Conservation (phyloP, 2,797 vertebrate species). For the Neoniphon sammara region DNA sequence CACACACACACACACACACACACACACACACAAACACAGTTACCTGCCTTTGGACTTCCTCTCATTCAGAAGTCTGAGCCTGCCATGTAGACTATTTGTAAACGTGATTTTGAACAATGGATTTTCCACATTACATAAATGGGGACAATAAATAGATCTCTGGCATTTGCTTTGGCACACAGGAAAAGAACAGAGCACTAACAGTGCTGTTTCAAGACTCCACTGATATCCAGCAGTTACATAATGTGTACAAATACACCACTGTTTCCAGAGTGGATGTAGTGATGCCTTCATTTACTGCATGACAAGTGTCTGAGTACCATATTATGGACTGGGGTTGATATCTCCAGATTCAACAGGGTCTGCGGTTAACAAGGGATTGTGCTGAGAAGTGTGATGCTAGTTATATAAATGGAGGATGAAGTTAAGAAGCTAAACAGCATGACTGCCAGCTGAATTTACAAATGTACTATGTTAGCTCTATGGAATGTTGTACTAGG, state of each 20-base stretch:
- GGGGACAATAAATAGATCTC: slow-evolving; percentile 54
- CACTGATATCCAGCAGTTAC: slow-evolving; percentile 3
- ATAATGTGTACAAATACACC: not conserved
- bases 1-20: not conserved
- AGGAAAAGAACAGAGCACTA: slow-evolving; percentile 51
- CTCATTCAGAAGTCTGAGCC: slow-evolving; percentile 44
- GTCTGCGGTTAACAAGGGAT: slow-evolving; percentile 12
- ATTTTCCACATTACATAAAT: slow-evolving; percentile 58
- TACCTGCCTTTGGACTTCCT: slow-evolving; percentile 48
- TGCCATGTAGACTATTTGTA: slow-evolving; percentile 12
- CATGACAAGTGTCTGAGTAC: not conserved
- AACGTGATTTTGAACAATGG: slow-evolving; percentile 51
- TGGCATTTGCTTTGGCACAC: slow-evolving; percentile 65
- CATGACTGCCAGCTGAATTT: slow-evolving; percentile 6
- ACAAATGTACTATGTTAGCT: not conserved
- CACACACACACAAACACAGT: slow-evolving; percentile 8
- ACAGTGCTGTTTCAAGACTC: slow-evolving; percentile 14
- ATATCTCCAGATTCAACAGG: not conserved
- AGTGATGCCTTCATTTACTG: not conserved
- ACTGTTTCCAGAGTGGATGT: not conserved
- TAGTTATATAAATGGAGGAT: not conserved
- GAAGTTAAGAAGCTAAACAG: not conserved
- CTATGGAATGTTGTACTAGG: not conserved
- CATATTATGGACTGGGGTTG: not conserved
- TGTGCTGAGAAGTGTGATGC: not conserved